Base-by-base conservation (phyloP, 2,113 vertebrate genomes). In the Coptodon rendalli region DNA sequence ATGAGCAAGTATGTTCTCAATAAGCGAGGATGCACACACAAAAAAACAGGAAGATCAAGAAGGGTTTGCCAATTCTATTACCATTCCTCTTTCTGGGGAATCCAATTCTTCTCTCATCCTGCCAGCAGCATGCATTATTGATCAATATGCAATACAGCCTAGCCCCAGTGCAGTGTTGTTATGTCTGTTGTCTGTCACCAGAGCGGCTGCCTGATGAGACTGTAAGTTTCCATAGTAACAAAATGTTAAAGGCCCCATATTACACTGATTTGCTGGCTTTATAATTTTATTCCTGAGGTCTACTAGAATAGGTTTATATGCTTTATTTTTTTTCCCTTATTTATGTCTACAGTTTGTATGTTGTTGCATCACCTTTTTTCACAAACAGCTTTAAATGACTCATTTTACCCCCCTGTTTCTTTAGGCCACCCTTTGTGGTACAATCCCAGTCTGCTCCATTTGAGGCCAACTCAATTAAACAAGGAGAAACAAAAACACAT, bases 41-140 rank as follows among this genome's bases (percentile, higher is more conserved):
- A 78, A 88, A 86, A 80, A 89, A 87, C 38, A 79, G 81, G 29
- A 81, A 52, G 71, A 83, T 81, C 31, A 54, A 29, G 81, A 83
- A 87, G 48, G 31, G 66, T 34, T 92, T 92, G 38, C 87, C 90
- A 79, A 76, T 89, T 91, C 82, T 87, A 86, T 92, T 81, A 10
- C 87, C 88, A 90, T 89, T 57, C 34, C n/a, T 89, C 61, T 85
- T 90, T 82, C 83, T 61, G 82, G 57, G 85, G 87, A 90, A 89
- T 89, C 86, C 61, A 86, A 38, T 84, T 91, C n/a, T 71, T 81
- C 83, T 81, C 59, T 89, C 86, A 83, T 84, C 57, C 68, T 56
- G 71, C 81, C 84, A 87, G 84, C 54, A 59, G 43, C 82, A 89
- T 92, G 86, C 88, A 91, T 92, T 92, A 90, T 86, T 83, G 87